Evolutionary conservation across 2,888 invertebrate species (phyloP), one percentile per base, ranked within the genome.

Genomic region (Pyrocoelia pectoralis): DNA sequence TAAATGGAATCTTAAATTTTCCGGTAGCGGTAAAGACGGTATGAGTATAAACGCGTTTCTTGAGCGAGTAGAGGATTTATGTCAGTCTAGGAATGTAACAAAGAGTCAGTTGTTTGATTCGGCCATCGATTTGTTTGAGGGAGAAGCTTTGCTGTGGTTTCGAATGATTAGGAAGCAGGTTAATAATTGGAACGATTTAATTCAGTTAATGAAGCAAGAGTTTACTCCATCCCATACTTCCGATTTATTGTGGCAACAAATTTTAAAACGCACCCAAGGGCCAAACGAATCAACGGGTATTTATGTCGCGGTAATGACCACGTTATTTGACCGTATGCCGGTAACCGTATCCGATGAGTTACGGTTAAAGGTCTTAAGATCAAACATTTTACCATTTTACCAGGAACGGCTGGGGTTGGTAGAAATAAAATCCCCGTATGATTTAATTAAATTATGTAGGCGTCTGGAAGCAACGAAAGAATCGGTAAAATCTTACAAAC

Each of bases 161-260:
- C 1, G 68, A 0, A 19, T 68, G 10, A 13, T 57, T 13, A 14
- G 29, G 19, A n/a, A 1, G 1, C n/a, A 41, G 10, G 33, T 59
- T 9, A 41, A 13, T 12, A 17, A 13, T 38, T 53, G 49, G 55
- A 38, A 54, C 2, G 13, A 29, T 18, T 51, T 59, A 33, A 38
- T 54, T 10, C 1, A 1, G 4, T 8, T 12, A 29, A 10, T 63
- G 2, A 48, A 17, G 9, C 29, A 24, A 9, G 50, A 62, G 17
- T 71, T 61, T 53, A 54, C 57, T 19, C 68, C 67, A 0, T 19
- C 38, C 9, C 64, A 70, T 46, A 67, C 10, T 10, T 17, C 8
- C 2, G 41, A 53, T 24, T 9, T 5, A 14, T 14, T 46, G 3
- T 55, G 29, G 14, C 13, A 46, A 10, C 46, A 55, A 29, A 55